Percentiles rank a stretch among this genome's conserved stretches.
Evolutionary conservation across 2,888 invertebrate genomes (phyloP).

Genomic region (Graphium colonna): DNA sequence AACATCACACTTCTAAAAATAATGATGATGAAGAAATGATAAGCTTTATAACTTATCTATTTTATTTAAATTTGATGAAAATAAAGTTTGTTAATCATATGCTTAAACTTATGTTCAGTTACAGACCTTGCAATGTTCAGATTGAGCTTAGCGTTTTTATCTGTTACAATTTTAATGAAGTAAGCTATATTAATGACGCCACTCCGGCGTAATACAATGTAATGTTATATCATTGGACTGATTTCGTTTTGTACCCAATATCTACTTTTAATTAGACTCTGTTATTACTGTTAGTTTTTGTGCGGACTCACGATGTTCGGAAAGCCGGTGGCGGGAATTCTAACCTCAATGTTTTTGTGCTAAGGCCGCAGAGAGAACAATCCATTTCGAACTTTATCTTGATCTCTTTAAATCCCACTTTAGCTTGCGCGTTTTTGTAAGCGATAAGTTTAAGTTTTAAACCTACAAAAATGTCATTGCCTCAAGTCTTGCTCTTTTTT

Average conservation of each 20-base stretch:
- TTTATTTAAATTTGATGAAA: too few species aligned
- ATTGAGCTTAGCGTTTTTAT: too few species aligned
- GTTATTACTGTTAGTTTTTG: conserved; percentile 14
- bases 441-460: conserved; percentile 14
- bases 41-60: too few species aligned
- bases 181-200: neutral
- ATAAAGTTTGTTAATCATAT: too few species aligned
- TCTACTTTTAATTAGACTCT: conserved; percentile 16
- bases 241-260: conserved; percentile 7
- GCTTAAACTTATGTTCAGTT: too few species aligned
- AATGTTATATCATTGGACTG: conserved; percentile 5
- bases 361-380: conserved; percentile 3
- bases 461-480: conserved; percentile 24
- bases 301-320: conserved; percentile 10
- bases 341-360: conserved; percentile 19
- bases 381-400: neutral
- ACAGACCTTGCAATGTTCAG: too few species aligned
- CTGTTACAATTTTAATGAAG: neutral
- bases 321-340: conserved; percentile 19
- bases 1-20: too few species aligned
- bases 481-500: conserved; percentile 10
- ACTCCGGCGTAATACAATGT: neutral
- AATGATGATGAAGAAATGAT: too few species aligned
- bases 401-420: neutral
- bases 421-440: neutral